These are phyloP conservation scores for Odontophorus gujanensis DNA, from an alignment of 2,113 vertebrate genomes.

Conservation along the genomic window DNA sequence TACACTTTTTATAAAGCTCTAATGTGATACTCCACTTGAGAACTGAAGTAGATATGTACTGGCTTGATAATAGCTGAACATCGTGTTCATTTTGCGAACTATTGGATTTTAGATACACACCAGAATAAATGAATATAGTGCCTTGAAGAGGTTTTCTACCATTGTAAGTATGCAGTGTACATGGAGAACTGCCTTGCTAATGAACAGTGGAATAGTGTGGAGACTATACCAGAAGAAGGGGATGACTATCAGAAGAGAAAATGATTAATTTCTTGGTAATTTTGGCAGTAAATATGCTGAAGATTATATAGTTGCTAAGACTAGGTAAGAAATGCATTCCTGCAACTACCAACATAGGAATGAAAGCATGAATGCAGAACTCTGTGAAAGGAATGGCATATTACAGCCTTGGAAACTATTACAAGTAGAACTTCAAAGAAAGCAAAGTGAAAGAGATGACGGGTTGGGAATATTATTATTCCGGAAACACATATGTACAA, in stretches of 20 bases:
- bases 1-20: not conserved
- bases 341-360: not conserved
- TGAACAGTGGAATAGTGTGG: not conserved
- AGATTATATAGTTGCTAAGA: not conserved
- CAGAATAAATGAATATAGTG: not conserved
- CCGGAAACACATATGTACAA: not conserved
- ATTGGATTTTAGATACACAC: not conserved
- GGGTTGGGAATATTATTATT: not conserved
- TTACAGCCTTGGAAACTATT: not conserved
- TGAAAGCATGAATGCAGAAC: not conserved
- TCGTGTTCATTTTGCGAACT: not conserved
- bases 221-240: not conserved
- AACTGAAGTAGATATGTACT: not conserved
- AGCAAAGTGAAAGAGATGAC: not conserved
- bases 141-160: not conserved
- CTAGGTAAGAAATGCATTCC: not conserved
- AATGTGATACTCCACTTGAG: not conserved
- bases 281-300: not conserved
- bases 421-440: not conserved
- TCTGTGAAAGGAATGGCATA: not conserved
- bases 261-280: not conserved
- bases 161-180: not conserved
- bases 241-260: not conserved
- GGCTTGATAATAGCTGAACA: not conserved
- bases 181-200: not conserved